Conservation (phyloP, 35 echinoderm and acorn worm species). For the Patiria miniata region DNA sequence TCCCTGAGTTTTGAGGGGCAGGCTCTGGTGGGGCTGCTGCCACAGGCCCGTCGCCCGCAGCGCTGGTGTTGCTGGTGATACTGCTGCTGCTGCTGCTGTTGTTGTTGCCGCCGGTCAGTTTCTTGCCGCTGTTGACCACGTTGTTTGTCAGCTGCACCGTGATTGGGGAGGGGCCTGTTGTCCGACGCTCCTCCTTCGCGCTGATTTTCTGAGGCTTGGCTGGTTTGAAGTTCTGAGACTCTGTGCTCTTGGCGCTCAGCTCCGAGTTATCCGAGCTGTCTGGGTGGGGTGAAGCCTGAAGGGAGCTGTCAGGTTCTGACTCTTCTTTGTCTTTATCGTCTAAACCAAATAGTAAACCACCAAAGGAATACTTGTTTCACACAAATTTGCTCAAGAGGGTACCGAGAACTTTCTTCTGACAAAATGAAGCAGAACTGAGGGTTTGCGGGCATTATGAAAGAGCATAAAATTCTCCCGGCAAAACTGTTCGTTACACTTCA, state of each 20-base stretch:
- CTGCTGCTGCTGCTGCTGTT: neutral
- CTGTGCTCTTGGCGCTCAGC: neutral
- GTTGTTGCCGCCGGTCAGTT: neutral
- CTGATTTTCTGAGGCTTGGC: conserved; percentile 9
- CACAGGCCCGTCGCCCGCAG: neutral
- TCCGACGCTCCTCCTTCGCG: neutral
- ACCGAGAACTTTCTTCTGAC: too few relatives aligned
- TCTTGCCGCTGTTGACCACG: neutral
- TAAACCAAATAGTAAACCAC: neutral
- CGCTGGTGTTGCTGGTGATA: neutral
- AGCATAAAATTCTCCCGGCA: too few relatives aligned
- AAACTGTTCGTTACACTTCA: too few relatives aligned
- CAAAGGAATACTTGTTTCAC: too few relatives aligned
- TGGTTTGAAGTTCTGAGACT: neutral
- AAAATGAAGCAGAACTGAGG: too few relatives aligned
- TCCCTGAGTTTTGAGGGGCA: conserved; percentile 8
- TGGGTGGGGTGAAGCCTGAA: neutral
- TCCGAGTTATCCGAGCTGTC: neutral
- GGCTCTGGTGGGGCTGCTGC: too few relatives aligned
- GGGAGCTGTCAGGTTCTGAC: conserved; percentile 2
- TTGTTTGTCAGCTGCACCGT: conserved; percentile 9
- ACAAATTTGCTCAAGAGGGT: too few relatives aligned
- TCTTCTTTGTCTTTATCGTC: conserved; percentile 12
- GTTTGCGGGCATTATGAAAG: too few relatives aligned
- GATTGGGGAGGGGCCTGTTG: conserved; percentile 2